Evolutionary conservation across 2,888 invertebrate species (phyloP), one percentile per base, ranked within the genome.

Genomic region (Cosmia trapezina): DNA sequence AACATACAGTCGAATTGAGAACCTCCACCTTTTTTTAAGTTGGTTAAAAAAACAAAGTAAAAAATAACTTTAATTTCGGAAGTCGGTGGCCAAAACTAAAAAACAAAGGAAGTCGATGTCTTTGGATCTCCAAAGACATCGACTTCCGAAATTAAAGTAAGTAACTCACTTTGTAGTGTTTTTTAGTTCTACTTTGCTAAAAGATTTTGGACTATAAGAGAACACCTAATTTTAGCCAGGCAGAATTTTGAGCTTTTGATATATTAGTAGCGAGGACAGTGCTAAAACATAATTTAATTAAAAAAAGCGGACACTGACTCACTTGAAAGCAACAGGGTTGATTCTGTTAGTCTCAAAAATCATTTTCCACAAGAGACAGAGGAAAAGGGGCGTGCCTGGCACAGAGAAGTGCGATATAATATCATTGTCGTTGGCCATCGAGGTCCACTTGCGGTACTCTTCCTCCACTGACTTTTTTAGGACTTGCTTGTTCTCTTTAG

Each of bases 391-490:
- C 5, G 99, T 98, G 56, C 98, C 98, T n/a, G 98, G 98, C 28
- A 98, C 98, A 1, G 99, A 98, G 92, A 99, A 99, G 93, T 99
- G 99, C 1, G 98, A 98, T 87, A 99, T 98, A 56, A 99, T 98
- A 91, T 99, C 99, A 91, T 98, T 99, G 91, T 99, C 99, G 93
- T 99, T 99, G 59, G 98, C 98, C 99, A 99, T 99, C 0, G 98
- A 98, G 59, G 98, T 98, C 99, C 99, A 99, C 91, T 99, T 99
- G 80, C 99, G 97, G 90, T 99, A 99, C 90, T 99, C 99, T 89
- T 99, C 99, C 88, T 99, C 99, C 0, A 99, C 99, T 0, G 98
- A 98, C 94, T 98, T 98, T 93, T 98, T 99, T 1, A 99, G 95
- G 81, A 98, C 97, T 88, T 98, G 98, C 89, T 99, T 99, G 91